These are phyloP conservation scores for Agapostemon virescens DNA, from an alignment of 2,888 invertebrate species.

Conservation along the genomic window DNA sequence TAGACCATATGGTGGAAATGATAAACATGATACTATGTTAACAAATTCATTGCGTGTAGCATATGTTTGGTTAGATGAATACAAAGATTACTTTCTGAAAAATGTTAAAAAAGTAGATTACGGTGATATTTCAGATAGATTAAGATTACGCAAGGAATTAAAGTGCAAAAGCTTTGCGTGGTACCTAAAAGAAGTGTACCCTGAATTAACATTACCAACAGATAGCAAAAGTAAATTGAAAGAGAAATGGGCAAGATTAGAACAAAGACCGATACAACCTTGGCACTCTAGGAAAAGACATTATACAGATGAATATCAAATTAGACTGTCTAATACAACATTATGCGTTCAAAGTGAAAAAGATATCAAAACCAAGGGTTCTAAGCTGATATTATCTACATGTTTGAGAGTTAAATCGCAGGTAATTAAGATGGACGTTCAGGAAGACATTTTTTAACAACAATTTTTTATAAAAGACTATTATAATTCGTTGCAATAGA, in stretches of 20 bases:
- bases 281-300: constrained; percentile 92
- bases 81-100: constrained; percentile 90
- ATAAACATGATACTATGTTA: constrained; percentile 92
- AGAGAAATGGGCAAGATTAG: constrained; percentile 84
- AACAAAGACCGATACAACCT: constrained; percentile 87
- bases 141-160: constrained; percentile 86
- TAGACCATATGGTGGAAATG: constrained; percentile 93
- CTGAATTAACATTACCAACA: constrained; percentile 87
- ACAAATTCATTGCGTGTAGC: constrained; percentile 96
- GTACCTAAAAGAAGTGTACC: constrained; percentile 93
- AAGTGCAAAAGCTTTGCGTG: constrained; percentile 92
- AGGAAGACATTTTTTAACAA: neutral
- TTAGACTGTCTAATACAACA: constrained; percentile 87
- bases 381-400: constrained; percentile 84
- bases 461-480: neutral
- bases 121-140: constrained; percentile 91
- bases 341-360: constrained; percentile 91
- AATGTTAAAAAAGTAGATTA: constrained; percentile 84
- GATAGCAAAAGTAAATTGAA: constrained; percentile 83
- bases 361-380: constrained; percentile 89
- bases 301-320: constrained; percentile 87
- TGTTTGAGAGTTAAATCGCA: constrained; percentile 88
- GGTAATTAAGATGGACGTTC: constrained; percentile 82
- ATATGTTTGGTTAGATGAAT: constrained; percentile 98
- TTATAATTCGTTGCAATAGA: neutral